Evolutionary conservation across 2,888 invertebrate species (phyloP).

Genomic region (Hetaerina titia): DNA sequence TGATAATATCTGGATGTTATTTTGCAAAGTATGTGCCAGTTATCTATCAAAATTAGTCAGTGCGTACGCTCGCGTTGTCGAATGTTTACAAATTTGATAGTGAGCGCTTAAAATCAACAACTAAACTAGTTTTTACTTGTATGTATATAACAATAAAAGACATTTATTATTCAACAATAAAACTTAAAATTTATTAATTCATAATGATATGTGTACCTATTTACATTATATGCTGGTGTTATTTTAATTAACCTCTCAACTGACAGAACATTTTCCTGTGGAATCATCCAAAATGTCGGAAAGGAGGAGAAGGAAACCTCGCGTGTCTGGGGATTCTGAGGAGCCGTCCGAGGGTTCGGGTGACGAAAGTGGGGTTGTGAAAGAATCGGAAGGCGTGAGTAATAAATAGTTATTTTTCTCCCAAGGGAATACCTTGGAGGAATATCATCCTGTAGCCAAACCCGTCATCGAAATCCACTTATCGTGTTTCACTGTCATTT

Average conservation of each 20-base stretch:
- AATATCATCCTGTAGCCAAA: background rate
- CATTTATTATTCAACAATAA: background rate
- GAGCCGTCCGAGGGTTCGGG: constrained; percentile 70
- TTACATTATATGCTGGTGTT: no score
- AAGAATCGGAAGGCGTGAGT: constrained; percentile 69
- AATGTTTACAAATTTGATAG: background rate
- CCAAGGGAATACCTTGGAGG: background rate
- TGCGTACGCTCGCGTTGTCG: background rate
- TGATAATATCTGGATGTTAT: background rate
- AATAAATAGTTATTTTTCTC: background rate
- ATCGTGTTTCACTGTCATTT: background rate
- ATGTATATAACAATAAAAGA: background rate
- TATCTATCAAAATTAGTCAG: background rate
- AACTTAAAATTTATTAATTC: background rate
- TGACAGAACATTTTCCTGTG: constrained; percentile 38
- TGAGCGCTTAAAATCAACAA: constrained; percentile 6
- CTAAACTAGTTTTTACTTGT: background rate
- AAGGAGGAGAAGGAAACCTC: constrained; percentile 68
- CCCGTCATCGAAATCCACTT: background rate
- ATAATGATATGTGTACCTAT: background rate
- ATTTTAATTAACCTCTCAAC: background rate
- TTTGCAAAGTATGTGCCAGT: background rate
- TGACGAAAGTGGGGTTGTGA: constrained; percentile 68
- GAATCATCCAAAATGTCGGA: constrained; percentile 70
- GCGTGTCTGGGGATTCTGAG: constrained; percentile 70